Percentiles rank a stretch among this genome's conserved stretches.
Conservation (phyloP, 2,797 vertebrate species). For the Liparis tanakae region DNA sequence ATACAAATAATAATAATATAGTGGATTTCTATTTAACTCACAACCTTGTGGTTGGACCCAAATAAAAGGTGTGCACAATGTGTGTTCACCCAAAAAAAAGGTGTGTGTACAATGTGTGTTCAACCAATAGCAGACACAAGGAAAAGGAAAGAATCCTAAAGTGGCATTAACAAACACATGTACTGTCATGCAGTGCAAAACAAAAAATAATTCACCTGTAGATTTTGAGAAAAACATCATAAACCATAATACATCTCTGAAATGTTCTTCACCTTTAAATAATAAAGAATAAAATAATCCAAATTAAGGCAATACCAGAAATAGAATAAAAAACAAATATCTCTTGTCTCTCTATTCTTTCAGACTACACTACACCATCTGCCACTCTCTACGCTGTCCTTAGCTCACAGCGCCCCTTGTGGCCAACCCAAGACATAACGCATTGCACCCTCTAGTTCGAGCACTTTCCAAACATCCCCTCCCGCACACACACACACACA, state of each 20-base stretch:
- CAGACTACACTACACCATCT: neutral
- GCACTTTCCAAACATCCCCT: constrained; percentile 4
- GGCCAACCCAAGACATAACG: constrained; percentile 12
- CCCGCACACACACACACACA: neutral
- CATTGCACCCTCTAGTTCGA: neutral
- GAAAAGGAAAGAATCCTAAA: neutral
- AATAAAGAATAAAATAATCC: neutral
- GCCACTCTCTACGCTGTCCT: constrained; percentile 27
- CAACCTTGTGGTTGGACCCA: neutral
- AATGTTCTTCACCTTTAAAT: neutral
- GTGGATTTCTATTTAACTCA: neutral
- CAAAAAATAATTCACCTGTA: neutral
- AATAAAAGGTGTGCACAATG: neutral
- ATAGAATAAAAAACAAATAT: neutral
- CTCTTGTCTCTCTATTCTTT: no score
- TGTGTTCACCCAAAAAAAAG: neutral
- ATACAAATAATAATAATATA: neutral
- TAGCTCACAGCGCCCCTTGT: constrained; percentile 60
- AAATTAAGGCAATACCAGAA: neutral
- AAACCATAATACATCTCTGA: constrained; percentile 3
- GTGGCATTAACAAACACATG: neutral
- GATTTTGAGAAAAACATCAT: neutral
- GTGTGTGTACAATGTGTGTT: neutral
- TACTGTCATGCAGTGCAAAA: constrained; percentile 3
- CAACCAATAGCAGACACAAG: neutral